A percentile compares a stretch with the other conserved stretches of the same genome.
phyloP scores from a whole-genome alignment of 37 sponge, comb jelly and placozoan species.

The Bolinopsis microptera region DNA sequence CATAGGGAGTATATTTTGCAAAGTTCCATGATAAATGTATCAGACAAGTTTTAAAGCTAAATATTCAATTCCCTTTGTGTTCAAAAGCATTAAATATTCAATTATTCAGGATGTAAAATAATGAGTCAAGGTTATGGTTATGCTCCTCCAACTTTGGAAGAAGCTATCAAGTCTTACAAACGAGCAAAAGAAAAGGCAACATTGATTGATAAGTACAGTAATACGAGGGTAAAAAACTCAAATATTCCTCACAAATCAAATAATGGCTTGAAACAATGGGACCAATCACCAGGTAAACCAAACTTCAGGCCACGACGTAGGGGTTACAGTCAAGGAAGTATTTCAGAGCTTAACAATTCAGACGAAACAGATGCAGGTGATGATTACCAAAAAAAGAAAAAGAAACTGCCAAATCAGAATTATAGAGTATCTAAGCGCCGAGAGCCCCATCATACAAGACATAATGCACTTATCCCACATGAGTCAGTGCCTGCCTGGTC shows the following conservation, averaged over 20 bases:
- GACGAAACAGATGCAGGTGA: background rate
- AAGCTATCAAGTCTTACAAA: conserved; percentile 29
- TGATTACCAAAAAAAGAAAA: background rate
- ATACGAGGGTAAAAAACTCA: background rate
- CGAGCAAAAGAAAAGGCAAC: conserved; percentile 4
- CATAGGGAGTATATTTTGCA: no score
- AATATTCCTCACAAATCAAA: background rate
- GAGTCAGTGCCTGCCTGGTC: background rate
- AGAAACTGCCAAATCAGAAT: background rate
- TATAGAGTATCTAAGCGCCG: background rate
- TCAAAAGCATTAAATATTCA: no score
- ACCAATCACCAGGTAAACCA: background rate
- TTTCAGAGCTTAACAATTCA: background rate
- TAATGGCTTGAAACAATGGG: background rate
- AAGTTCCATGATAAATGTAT: no score
- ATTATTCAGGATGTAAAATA: background rate
- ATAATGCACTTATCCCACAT: background rate
- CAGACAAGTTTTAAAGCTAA: no score
- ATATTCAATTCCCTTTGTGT: no score
- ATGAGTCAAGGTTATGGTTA: conserved; percentile 60
- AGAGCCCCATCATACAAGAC: background rate
- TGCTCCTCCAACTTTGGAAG: conserved; percentile 36
- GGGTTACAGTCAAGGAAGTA: conserved; percentile 1
- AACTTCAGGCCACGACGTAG: background rate
- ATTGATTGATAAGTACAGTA: background rate